A percentile compares a stretch with the other conserved stretches of the same genome.
These are phyloP conservation scores for Euphonia xanthogaster DNA, from an alignment of 2,797 vertebrate genomes.

Conservation along the genomic window DNA sequence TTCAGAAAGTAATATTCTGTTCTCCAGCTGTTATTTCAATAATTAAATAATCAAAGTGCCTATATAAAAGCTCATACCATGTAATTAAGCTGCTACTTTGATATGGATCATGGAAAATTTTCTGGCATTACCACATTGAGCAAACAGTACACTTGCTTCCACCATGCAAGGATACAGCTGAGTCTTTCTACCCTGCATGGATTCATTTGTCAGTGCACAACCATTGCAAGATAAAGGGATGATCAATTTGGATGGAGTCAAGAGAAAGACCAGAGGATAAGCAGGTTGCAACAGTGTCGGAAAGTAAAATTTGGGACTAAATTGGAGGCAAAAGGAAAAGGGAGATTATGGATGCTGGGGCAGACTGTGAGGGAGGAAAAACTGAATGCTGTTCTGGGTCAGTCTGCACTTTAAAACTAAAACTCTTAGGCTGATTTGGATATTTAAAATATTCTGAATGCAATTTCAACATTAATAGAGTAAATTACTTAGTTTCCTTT, in stretches of 20 bases:
- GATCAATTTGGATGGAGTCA: neutral
- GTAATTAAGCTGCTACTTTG: neutral
- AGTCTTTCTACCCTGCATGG: neutral
- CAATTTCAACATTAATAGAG: neutral
- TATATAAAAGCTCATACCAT: neutral
- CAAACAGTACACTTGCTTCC: neutral
- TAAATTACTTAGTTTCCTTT: neutral
- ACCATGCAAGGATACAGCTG: neutral
- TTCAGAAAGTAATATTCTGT: neutral
- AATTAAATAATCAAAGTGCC: neutral
- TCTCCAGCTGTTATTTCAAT: neutral
- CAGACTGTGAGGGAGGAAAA: neutral
- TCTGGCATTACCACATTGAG: neutral
- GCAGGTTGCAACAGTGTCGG: neutral
- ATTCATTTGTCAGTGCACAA: neutral
- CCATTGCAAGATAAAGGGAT: neutral
- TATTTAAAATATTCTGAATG: neutral
- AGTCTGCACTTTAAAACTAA: neutral
- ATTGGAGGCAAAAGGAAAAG: neutral
- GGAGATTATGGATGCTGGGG: neutral
- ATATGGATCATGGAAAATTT: neutral
- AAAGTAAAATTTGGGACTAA: neutral
- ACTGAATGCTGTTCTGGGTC: neutral
- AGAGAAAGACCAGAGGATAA: neutral
- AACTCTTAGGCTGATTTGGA: neutral